Conservation (phyloP, 2,113 vertebrate species). For the Struthidea cinerea region DNA sequence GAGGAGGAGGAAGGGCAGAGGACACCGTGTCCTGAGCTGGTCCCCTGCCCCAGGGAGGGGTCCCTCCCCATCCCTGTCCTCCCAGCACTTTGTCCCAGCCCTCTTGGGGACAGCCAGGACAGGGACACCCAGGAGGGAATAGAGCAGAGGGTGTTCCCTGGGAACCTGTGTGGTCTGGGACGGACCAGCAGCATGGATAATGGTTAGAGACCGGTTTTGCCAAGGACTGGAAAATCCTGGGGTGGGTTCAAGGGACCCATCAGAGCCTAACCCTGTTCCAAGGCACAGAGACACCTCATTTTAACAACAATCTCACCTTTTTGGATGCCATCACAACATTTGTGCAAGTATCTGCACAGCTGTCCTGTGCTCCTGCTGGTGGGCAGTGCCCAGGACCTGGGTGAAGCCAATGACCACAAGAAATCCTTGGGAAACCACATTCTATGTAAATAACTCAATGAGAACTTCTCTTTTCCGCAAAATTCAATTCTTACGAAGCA, state of each 20-base stretch:
- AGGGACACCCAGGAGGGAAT: accelerated
- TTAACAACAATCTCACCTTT: not conserved
- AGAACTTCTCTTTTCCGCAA: not conserved
- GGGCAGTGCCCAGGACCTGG: not conserved
- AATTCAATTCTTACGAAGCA: not conserved
- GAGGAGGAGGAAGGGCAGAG: not conserved
- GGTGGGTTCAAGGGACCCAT: not conserved
- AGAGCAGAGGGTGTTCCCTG: not conserved
- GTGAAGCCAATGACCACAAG: not conserved
- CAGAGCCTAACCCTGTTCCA: not conserved
- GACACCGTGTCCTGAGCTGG: not conserved
- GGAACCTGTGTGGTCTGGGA: not conserved
- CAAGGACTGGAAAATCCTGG: not conserved
- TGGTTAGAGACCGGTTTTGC: not conserved
- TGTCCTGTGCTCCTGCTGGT: not conserved
- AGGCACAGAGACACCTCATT: not conserved
- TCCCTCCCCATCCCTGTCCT: not conserved
- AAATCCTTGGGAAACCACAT: not conserved
- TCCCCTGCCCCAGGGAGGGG: not conserved
- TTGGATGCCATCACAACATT: not conserved
- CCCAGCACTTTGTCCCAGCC: not conserved
- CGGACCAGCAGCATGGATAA: not conserved
- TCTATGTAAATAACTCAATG: not conserved
- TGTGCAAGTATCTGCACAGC: not conserved
- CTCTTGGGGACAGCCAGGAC: not conserved